Evolutionary conservation across 2,797 vertebrate species (phyloP), one percentile per base, ranked within the genome.

Genomic region (Spinus olivaceus): DNA sequence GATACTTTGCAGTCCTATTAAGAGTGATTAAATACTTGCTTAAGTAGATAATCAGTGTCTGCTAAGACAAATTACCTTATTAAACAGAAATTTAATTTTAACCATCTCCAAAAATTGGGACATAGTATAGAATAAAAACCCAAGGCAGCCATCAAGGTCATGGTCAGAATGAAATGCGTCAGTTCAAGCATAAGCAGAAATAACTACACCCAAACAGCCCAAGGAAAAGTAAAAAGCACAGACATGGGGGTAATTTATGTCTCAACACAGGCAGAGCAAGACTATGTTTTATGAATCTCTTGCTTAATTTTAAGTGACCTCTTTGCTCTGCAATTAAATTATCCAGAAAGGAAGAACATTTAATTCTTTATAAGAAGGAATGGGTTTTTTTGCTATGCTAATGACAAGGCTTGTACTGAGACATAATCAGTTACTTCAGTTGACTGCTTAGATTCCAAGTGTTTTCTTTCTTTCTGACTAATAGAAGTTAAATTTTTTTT

Each of bases 41-140:
- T 93, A 93, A 93, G 69, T 77, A 95, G 94, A 87, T 92, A 96
- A 95, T 93, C 95, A 94, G 77, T 77, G 83, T 92, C 90, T 95
- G 35, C 70, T 82, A 66, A 94, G 67, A 97, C 20, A 90, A 78
- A 95, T 97, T 74, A 94, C 71, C 67, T 85, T 93, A 94, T 90
- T 94, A 93, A 95, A 86, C 28, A 86, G 72, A 88, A 95, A 81
- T 44, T 72, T 84, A 94, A 96, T 93, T 95, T 94, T 86, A 93
- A 20, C 24, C 12, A 53, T 93, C 41, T 84, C 49, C 19, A 73
- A 93, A 95, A 92, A 25, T 30, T 69, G 44, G 44, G 46, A 41
- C 70, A 84, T 42, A 72, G 25, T 61, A 72, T 70, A 51, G 59
- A 88, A 81, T 70, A 93, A 94, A 93, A 94, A 56, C 11, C 77